These are phyloP conservation scores for Aphodius granarius DNA, from an alignment of 2,888 invertebrate genomes.

Conservation along the genomic window DNA sequence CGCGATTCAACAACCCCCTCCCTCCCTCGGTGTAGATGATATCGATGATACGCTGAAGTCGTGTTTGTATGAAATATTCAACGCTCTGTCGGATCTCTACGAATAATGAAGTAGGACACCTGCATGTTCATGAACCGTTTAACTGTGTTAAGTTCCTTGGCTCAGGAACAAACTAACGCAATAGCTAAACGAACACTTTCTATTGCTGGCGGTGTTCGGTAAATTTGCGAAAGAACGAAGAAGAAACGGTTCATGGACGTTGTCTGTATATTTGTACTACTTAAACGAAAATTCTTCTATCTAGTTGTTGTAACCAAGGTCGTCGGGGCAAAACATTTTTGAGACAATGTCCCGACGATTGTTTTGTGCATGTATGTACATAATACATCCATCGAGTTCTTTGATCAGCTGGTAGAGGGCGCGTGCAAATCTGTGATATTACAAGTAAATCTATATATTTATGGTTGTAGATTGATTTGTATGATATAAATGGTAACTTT, in stretches of 20 bases:
- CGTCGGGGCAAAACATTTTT: constrained; percentile 19
- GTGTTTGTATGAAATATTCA: not conserved
- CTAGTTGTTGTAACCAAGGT: constrained; percentile 10
- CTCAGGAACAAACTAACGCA: not conserved
- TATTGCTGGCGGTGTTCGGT: not conserved
- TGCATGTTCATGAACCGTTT: not conserved
- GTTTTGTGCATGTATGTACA: not conserved
- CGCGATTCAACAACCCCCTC: not conserved
- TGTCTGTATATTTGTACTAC: not conserved
- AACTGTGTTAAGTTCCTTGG: not conserved
- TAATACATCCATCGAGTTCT: not conserved
- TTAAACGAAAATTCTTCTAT: constrained; percentile 9
- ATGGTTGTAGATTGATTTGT: constrained; percentile 27
- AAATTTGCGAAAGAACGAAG: not conserved
- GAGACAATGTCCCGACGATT: constrained; percentile 19
- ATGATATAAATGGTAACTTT: constrained; percentile 9
- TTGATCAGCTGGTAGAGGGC: constrained; percentile 19
- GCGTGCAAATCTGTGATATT: constrained; percentile 30
- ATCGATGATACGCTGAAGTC: not conserved
- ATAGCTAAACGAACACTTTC: not conserved
- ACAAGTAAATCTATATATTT: constrained; percentile 26
- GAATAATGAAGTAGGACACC: not conserved
- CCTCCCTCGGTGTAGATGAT: too few relatives aligned
- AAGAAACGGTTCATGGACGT: not conserved
- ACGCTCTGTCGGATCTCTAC: not conserved